Evolutionary conservation across 1,140 invertebrate species (phyloP), one percentile per base, ranked within the genome.

Genomic region (Cephus cinctus): DNA sequence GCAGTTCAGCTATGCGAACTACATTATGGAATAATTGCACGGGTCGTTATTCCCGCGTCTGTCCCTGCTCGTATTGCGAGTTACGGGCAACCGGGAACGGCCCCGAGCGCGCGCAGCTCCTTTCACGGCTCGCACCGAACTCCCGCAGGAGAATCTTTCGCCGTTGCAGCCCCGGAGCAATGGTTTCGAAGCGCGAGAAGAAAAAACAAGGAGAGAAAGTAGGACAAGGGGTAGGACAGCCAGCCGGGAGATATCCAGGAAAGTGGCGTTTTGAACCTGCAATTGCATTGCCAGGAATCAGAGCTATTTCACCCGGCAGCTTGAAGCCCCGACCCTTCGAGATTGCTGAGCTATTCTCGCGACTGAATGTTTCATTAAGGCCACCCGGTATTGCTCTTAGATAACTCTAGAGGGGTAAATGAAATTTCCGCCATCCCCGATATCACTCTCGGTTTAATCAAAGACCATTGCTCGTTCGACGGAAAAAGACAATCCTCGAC

Each of bases 281-380:
- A 75, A 75, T 75, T 76, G 73, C 74, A 76, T 75, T 67, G 72
- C 70, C 67, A 67, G 71, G 73, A 74, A 74, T 75, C 70, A 73
- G 69, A 73, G 65, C 65, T 62, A 64, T 68, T 71, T 60, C 69
- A 69, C 62, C 66, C 60, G 50, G 38, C 22, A 6, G 25, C 51
- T 51, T 48, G 25, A n/a, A 52, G 54, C 57, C 35, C 55, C 70
- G 69, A 74, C 70, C 72, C 69, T 75, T 75, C 74, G 70, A 76
- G 73, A 75, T 76, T 75, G 71, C 73, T 75, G 71, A 73, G 69
- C 74, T 76, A 74, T 75, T 76, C 73, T 76, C 70, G 60, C 73
- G 70, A 76, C 70, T 76, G 74, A 75, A 76, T 76, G 74, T 74
- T 76, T 76, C 74, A 76, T 75, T 75, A 76, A 75, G 66, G 71